phyloP scores from a whole-genome alignment of 2,797 vertebrate genomes.

The Telmatherina bonti region DNA sequence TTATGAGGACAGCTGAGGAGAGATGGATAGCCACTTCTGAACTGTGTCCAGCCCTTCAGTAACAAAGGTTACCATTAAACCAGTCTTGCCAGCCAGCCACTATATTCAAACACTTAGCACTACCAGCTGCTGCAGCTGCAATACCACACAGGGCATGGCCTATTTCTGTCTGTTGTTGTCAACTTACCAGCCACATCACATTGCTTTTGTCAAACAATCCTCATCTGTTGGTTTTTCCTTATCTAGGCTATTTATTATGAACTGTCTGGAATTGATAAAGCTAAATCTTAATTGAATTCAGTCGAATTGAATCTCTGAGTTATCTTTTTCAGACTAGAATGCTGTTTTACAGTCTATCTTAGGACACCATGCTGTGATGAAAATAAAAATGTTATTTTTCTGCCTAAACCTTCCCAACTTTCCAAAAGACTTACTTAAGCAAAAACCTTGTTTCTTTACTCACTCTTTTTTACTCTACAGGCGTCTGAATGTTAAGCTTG shows the following conservation, averaged over 20 bases:
- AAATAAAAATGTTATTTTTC: neutral
- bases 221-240: neutral
- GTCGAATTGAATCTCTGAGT: no score
- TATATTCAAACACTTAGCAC: constrained; percentile 27
- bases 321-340: constrained; percentile 1
- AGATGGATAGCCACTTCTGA: constrained; percentile 60
- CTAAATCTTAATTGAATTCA: no score
- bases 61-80: constrained; percentile 65
- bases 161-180: constrained; percentile 31
- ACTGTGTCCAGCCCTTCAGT: constrained; percentile 58
- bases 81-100: constrained; percentile 38
- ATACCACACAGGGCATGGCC: constrained; percentile 2
- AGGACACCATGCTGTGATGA: neutral
- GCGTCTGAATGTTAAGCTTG: no score
- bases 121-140: constrained; percentile 21
- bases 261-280: no score
- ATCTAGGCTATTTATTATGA: no score
- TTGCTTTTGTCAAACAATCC: neutral
- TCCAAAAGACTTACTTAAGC: neutral
- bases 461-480: neutral
- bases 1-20: constrained; percentile 60
- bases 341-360: neutral
- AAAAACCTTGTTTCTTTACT: constrained; percentile 13
- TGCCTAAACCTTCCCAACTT: neutral
- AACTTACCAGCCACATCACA: neutral